Evolutionary conservation across 92 coral and sea anemone genomes (phyloP), one percentile per base, ranked within the genome.

Genomic region (Micromussa lordhowensis): DNA sequence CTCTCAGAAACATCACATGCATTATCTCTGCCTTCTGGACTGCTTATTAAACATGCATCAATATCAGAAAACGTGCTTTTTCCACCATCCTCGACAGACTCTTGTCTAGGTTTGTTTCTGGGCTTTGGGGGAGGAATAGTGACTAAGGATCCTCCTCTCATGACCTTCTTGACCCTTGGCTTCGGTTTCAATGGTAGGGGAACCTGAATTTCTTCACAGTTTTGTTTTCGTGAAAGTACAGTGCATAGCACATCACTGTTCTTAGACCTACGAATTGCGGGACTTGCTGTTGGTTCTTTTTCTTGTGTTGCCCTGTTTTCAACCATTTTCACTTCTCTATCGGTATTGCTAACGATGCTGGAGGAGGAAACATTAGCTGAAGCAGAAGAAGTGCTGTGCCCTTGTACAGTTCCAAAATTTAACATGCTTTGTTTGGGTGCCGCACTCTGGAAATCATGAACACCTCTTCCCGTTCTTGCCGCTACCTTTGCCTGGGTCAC

Each of bases 101-200:
- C 72, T 16, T 51, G 61, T 15, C 24, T 34, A 24, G 48, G 6
- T 80, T 78, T 87, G 26, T 3, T 73, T 31, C 55, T 84, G 49
- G 87, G 90, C 74, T 90, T 81, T 77, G 90, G 85, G 16, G 91
- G 86, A 58, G 91, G 91, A 73, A 94, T 90, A 16, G 89, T 92
- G 24, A 94, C 95, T 84, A 94, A 35, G 8, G 78, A 68, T 38
- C 96, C 96, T 17, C 94, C 92, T 70, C 90, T 94, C 84, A 94
- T 91, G 34, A 94, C 93, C 64, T 91, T 92, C 70, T 88, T 85
- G 64, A 94, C 90, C 78, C 94, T 90, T 15, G 92, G 93, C 85
- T 78, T 92, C 74, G 86, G 83, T 63, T 79, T 70, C 9, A 38
- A 58, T 2, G 75, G 82, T 49, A 69, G 57, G 14, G 73, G 79